Percentiles rank a stretch among this genome's conserved stretches.
Evolutionary conservation across 1,140 invertebrate genomes (phyloP).

Genomic region (Trichonephila clavipes): DNA sequence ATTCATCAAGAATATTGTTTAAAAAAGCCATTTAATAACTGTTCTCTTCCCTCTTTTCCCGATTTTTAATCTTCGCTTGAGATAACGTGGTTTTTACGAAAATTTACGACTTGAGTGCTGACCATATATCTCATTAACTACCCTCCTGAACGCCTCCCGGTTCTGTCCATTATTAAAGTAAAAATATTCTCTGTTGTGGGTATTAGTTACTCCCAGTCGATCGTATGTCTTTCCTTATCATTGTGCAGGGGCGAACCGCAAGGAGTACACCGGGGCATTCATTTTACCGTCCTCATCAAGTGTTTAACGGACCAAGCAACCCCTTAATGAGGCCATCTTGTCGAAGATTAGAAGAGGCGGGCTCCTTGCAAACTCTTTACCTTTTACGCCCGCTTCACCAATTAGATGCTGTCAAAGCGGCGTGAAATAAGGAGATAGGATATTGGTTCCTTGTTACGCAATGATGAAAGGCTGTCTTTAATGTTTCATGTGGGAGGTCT

Average conservation of each 20-base stretch:
- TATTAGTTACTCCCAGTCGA: conserved; percentile 59
- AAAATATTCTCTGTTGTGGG: conserved; percentile 43
- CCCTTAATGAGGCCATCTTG: conserved; percentile 67
- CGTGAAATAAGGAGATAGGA: conserved; percentile 62
- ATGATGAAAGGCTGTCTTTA: conserved; percentile 39
- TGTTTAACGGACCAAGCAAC: conserved; percentile 59
- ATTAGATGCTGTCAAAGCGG: conserved; percentile 67
- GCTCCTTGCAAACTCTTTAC: conserved; percentile 16
- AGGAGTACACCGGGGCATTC: conserved; percentile 34
- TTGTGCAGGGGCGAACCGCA: background rate
- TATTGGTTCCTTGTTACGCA: conserved; percentile 53
- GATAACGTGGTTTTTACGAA: conserved; percentile 50
- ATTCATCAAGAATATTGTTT: background rate
- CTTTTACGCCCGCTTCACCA: conserved; percentile 52
- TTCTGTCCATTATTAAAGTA: conserved; percentile 44
- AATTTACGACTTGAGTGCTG: conserved; percentile 32
- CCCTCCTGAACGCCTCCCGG: background rate
- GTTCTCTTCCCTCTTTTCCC: background rate
- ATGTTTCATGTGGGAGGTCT: background rate
- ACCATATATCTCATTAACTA: conserved; percentile 40
- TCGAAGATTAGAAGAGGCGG: conserved; percentile 66
- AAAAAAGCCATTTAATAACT: conserved; percentile 7
- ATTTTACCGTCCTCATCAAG: conserved; percentile 65
- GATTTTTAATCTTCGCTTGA: conserved; percentile 48
- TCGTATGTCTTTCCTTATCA: conserved; percentile 60